Percentiles rank a stretch among this genome's conserved stretches.
These are phyloP conservation scores for Phyllostomus hastatus DNA, from an alignment of 2,113 vertebrate genomes.

Conservation along the genomic window DNA sequence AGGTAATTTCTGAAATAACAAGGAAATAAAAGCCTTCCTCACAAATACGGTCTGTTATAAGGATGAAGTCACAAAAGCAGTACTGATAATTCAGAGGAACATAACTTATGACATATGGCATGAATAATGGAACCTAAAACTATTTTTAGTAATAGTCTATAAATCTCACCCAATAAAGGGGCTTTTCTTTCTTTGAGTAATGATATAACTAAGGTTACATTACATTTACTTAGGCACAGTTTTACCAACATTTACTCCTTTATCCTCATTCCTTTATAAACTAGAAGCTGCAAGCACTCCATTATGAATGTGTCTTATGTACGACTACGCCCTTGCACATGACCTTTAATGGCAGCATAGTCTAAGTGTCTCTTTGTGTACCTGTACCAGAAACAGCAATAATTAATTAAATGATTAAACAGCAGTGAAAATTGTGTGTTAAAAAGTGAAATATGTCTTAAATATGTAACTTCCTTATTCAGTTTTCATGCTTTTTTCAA, in stretches of 20 bases:
- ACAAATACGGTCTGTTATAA: not conserved
- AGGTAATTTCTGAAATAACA: slow-evolving; percentile 11
- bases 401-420: not conserved
- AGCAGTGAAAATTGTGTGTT: not conserved
- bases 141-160: not conserved
- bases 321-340: not conserved
- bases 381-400: not conserved
- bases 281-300: not conserved
- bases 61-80: slow-evolving; percentile 31
- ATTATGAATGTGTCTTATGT: not conserved
- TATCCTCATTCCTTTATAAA: not conserved
- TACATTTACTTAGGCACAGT: not conserved
- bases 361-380: not conserved
- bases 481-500: not conserved
- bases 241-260: not conserved
- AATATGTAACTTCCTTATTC: not conserved
- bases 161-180: not conserved
- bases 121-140: not conserved
- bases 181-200: not conserved
- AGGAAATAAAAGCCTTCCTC: slow-evolving; percentile 21
- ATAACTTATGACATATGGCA: not conserved
- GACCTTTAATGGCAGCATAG: not conserved
- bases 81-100: not conserved
- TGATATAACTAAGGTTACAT: not conserved
- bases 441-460: slow-evolving; percentile 9